Evolutionary conservation across 1,140 invertebrate genomes (phyloP).

Genomic region (Eciton burchellii): DNA sequence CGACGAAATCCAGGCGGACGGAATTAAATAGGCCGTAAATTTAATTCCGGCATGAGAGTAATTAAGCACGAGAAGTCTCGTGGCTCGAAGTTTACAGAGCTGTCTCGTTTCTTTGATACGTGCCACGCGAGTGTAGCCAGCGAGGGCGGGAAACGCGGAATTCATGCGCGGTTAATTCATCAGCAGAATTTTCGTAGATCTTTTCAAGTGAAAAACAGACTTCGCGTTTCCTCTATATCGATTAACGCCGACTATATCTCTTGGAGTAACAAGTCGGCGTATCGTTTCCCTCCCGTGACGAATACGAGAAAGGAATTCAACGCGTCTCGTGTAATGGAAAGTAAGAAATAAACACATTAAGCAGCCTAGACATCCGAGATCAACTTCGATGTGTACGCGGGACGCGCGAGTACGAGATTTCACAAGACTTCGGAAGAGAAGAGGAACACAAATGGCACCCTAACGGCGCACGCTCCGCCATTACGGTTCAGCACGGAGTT

Average conservation of each 20-base stretch:
- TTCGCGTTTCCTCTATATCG: not conserved
- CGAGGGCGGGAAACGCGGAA: constrained; percentile 14
- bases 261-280: not conserved
- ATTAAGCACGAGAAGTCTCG: constrained; percentile 34
- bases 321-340: too few species aligned
- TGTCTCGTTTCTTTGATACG: constrained; percentile 20
- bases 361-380: not conserved
- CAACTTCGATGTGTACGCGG: not conserved
- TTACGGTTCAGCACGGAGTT: not conserved
- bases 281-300: not conserved
- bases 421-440: too few species aligned
- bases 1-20: not conserved
- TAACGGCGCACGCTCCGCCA: not conserved
- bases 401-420: not conserved
- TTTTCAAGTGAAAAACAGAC: not conserved
- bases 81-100: constrained; percentile 30
- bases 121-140: not conserved
- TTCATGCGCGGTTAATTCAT: not conserved
- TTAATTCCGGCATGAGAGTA: constrained; percentile 26
- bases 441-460: not conserved
- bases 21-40: constrained; percentile 44
- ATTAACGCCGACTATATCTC: not conserved
- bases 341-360: not conserved
- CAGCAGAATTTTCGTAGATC: constrained; percentile 30
- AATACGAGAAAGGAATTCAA: constrained; percentile 22